Conservation (phyloP, 2,797 vertebrate species). For the Selene dorsalis region DNA sequence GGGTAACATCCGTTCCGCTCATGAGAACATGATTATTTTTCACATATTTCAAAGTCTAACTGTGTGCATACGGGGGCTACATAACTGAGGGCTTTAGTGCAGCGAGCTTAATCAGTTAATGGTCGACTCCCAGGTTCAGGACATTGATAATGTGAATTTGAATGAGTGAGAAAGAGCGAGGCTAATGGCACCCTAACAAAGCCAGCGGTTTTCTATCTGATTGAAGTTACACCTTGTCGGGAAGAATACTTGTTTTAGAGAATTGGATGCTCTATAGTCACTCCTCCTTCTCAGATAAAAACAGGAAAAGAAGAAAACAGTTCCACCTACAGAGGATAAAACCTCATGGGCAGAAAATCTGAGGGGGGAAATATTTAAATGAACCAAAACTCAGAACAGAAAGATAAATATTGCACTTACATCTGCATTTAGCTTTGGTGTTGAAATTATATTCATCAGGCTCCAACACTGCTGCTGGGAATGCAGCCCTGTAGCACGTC, state of each 20-base stretch:
- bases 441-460: not conserved
- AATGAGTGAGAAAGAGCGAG: constrained; percentile 11
- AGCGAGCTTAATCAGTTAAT: constrained; percentile 28
- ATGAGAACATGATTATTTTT: constrained; percentile 37
- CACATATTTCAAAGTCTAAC: constrained; percentile 32
- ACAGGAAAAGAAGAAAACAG: not conserved
- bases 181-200: constrained; percentile 6
- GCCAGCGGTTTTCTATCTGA: not conserved
- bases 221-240: not conserved
- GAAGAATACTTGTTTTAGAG: constrained; percentile 30
- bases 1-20: constrained; percentile 25
- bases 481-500: not conserved
- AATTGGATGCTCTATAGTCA: constrained; percentile 2
- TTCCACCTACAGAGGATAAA: not conserved
- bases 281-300: not conserved
- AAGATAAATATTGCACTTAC: not conserved
- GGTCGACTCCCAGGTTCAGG: constrained; percentile 14
- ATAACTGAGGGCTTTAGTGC: not conserved
- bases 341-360: not conserved
- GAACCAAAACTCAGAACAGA: not conserved
- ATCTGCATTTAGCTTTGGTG: not conserved
- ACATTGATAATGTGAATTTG: constrained; percentile 19
- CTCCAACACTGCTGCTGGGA: not conserved
- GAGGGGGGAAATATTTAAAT: not conserved
- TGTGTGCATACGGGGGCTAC: constrained; percentile 3